These are phyloP conservation scores for Aphaenogaster rudis DNA, from an alignment of 1,140 invertebrate species.

Conservation along the genomic window DNA sequence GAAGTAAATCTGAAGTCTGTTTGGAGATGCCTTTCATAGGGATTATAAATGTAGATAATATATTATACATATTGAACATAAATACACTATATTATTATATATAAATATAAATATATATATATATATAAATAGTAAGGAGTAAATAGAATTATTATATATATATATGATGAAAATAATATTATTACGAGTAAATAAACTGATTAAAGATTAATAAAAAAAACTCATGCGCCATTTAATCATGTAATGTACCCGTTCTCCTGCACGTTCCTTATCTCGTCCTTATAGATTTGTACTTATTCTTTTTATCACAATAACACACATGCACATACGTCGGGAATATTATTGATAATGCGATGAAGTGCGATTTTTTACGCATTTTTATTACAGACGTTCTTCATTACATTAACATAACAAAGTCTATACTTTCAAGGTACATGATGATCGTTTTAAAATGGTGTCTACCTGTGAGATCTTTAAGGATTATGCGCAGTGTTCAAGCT, in stretches of 20 bases:
- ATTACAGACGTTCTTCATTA: constrained; percentile 85
- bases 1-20: constrained; percentile 86
- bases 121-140: constrained; percentile 84
- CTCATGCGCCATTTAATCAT: constrained; percentile 17
- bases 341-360: constrained; percentile 55
- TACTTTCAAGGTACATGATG: constrained; percentile 87
- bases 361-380: constrained; percentile 81
- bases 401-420: constrained; percentile 87
- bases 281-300: constrained; percentile 18
- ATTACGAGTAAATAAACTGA: constrained; percentile 87
- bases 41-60: constrained; percentile 87
- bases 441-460: constrained; percentile 84
- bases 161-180: constrained; percentile 86
- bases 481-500: constrained; percentile 83
- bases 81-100: constrained; percentile 87
- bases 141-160: constrained; percentile 73
- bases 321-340: constrained; percentile 45
- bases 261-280: neutral
- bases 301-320: neutral
- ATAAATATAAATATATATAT: constrained; percentile 83
- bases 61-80: constrained; percentile 87
- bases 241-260: neutral
- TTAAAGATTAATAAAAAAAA: constrained; percentile 84
- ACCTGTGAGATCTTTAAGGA: constrained; percentile 84
- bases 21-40: constrained; percentile 87